phyloP scores from a whole-genome alignment of 1,140 invertebrate genomes.

The Bombus superbus region DNA sequence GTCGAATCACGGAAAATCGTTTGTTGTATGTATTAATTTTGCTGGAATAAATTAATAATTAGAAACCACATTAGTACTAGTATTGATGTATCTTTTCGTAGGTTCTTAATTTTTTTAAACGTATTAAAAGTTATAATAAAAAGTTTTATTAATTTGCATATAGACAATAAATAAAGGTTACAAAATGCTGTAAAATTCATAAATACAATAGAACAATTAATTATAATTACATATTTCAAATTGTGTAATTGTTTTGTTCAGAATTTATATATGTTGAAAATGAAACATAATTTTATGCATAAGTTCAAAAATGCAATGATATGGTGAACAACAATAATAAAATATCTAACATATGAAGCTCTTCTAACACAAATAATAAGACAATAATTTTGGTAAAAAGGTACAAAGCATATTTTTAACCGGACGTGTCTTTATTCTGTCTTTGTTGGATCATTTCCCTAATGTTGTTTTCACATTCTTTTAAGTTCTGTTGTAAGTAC shows the following conservation, averaged over 20 bases:
- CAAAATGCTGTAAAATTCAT: background rate
- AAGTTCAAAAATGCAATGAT: background rate
- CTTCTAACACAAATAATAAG: background rate
- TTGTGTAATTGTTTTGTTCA: background rate
- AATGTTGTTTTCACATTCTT: constrained; percentile 93
- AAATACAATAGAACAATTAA: background rate
- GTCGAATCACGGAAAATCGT: constrained; percentile 52
- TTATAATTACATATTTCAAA: background rate
- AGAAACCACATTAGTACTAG: constrained; percentile 17
- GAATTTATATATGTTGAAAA: background rate
- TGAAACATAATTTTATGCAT: background rate
- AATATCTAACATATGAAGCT: background rate
- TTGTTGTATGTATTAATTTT: constrained; percentile 66
- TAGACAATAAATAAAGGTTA: background rate
- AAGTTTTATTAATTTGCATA: background rate
- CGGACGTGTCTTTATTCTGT: constrained; percentile 72
- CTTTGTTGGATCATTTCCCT: constrained; percentile 91
- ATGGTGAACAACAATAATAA: background rate
- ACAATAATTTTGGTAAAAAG: background rate
- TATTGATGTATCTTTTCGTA: background rate
- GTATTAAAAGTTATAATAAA: background rate
- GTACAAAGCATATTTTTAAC: constrained; percentile 36
- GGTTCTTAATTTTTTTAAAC: background rate
- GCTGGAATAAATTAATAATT: constrained; percentile 69
- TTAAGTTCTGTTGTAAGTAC: constrained; percentile 90